phyloP scores from a whole-genome alignment of 2,113 vertebrate species.

The Cololabis saira region DNA sequence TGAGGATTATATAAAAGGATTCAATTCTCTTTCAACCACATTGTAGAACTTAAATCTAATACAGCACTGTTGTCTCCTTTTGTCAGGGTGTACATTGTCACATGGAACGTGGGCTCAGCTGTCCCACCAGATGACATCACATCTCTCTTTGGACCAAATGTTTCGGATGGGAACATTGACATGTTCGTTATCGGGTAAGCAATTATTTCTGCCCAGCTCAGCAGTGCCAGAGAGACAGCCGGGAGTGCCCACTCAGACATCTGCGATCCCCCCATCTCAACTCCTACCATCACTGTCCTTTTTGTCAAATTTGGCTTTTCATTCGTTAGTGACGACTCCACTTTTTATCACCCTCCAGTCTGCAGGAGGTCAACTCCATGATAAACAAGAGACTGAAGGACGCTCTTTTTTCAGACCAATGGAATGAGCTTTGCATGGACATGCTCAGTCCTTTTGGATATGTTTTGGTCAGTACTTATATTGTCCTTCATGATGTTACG shows the following conservation, averaged over 20 bases:
- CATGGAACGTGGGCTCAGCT: conserved; percentile 97
- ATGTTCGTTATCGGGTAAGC: conserved; percentile 97
- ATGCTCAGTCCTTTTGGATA: conserved; percentile 91
- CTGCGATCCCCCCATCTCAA: conserved; percentile 37
- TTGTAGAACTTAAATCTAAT: conserved; percentile 7
- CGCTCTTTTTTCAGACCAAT: conserved; percentile 95
- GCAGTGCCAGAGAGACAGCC: conserved; percentile 59
- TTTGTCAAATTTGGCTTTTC: conserved; percentile 11
- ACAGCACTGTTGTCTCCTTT: conserved; percentile 16
- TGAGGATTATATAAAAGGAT: conserved; percentile 51
- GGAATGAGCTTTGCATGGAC: conserved; percentile 97
- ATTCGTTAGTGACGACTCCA: conserved; percentile 14
- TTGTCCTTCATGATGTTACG: background rate
- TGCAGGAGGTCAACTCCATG: conserved; percentile 98
- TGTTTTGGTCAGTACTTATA: conserved; percentile 86
- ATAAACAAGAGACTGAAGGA: conserved; percentile 97
- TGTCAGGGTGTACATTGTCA: conserved; percentile 91
- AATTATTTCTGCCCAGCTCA: conserved; percentile 39
- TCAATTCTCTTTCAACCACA: conserved; percentile 25
- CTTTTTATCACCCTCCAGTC: conserved; percentile 72
- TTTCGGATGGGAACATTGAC: conserved; percentile 84
- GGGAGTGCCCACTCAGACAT: conserved; percentile 67
- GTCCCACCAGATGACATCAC: conserved; percentile 93
- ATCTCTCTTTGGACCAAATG: conserved; percentile 89
- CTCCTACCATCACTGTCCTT: conserved; percentile 26